Evolutionary conservation across 2,888 invertebrate genomes (phyloP).

Genomic region (Eubasilissa splendida): DNA sequence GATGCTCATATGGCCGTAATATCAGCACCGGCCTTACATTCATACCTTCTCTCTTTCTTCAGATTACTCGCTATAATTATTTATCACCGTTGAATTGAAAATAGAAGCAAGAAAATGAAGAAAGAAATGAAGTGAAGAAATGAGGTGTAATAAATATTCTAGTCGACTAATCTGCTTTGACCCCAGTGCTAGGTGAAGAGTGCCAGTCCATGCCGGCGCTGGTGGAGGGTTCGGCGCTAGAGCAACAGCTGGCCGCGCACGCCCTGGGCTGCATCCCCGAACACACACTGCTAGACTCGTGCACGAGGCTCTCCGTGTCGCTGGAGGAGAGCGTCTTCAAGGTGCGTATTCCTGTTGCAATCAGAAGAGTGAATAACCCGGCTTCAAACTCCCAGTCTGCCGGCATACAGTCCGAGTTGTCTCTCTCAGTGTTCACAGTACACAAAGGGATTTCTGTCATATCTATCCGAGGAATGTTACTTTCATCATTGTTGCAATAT

Average conservation of each 20-base stretch:
- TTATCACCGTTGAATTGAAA: too few relatives aligned
- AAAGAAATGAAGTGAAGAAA: too few relatives aligned
- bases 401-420: too few relatives aligned
- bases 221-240: constrained; percentile 77
- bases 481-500: too few relatives aligned
- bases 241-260: constrained; percentile 72
- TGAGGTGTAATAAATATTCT: too few relatives aligned
- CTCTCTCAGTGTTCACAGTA: too few relatives aligned
- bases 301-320: constrained; percentile 89
- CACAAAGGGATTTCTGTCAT: too few relatives aligned
- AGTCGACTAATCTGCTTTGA: neutral
- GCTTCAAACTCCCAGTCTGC: neutral
- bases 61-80: too few relatives aligned
- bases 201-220: constrained; percentile 91
- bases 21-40: too few relatives aligned
- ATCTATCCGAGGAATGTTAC: neutral
- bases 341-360: constrained; percentile 59
- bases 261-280: constrained; percentile 88
- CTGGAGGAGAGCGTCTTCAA: constrained; percentile 80
- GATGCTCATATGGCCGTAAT: too few relatives aligned
- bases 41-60: too few relatives aligned
- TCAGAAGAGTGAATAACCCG: neutral
- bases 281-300: constrained; percentile 88
- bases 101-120: too few relatives aligned
- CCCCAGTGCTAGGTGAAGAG: constrained; percentile 85